Conservation (phyloP, 2,797 vertebrate species). For the Protonibea diacanthus region DNA sequence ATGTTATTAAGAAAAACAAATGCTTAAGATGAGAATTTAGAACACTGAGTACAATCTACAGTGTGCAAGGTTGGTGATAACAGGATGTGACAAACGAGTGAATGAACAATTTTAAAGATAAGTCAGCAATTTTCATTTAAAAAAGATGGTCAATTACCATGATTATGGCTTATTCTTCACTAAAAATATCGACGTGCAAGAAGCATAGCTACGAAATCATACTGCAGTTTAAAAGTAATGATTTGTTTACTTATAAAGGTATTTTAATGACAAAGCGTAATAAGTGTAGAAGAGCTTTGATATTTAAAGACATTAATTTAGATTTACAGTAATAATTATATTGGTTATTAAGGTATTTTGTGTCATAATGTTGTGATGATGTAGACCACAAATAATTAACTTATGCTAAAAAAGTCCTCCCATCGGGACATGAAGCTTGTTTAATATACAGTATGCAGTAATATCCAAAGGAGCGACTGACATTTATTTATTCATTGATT, state of each 20-base stretch:
- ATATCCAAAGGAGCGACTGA: slow-evolving; percentile 22
- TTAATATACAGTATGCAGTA: slow-evolving; percentile 12
- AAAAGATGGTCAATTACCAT: background rate
- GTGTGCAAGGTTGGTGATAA: background rate
- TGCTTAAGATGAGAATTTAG: background rate
- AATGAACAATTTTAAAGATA: background rate
- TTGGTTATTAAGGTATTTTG: background rate
- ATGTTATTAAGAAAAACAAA: too few relatives aligned
- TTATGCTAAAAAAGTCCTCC: background rate
- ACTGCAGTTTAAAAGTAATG: background rate
- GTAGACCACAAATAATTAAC: background rate
- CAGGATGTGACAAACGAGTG: background rate
- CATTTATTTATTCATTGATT: slow-evolving; percentile 20
- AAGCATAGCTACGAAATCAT: background rate
- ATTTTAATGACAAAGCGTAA: background rate
- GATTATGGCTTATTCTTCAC: background rate
- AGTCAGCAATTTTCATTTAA: background rate
- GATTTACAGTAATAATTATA: background rate
- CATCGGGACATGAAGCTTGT: background rate
- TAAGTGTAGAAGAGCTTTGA: background rate
- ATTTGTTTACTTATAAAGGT: background rate
- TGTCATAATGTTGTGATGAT: background rate
- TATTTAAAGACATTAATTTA: background rate
- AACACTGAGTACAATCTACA: background rate
- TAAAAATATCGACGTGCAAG: background rate